Evolutionary conservation across 2,888 invertebrate genomes (phyloP).

Genomic region (Myopa tessellatipennis): DNA sequence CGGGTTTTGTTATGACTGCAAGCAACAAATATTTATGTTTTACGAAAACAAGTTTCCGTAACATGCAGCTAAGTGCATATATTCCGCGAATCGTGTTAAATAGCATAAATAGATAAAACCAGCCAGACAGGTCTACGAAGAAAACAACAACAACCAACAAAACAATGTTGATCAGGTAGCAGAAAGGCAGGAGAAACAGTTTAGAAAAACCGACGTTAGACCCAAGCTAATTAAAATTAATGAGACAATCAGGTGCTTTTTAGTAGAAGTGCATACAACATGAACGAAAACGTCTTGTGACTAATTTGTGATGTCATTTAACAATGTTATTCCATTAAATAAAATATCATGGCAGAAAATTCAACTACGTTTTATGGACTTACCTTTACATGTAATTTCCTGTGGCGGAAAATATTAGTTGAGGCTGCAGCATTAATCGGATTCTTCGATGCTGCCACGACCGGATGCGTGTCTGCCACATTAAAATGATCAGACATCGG

Average conservation of each 20-base stretch:
- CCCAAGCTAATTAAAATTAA: neutral
- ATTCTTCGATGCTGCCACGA: conserved; percentile 14
- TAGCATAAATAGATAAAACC: too few relatives aligned
- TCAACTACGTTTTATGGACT: neutral
- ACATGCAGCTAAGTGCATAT: too few relatives aligned
- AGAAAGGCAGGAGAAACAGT: neutral
- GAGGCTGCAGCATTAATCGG: conserved; percentile 37
- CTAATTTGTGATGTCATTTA: neutral
- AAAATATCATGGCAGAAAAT: neutral
- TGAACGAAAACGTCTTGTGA: too few relatives aligned
- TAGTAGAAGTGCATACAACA: neutral
- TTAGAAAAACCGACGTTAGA: too few relatives aligned
- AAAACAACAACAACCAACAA: conserved; percentile 24
- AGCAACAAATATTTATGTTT: too few relatives aligned
- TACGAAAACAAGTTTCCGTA: too few relatives aligned
- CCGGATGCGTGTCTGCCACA: conserved; percentile 18
- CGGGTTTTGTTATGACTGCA: too few relatives aligned
- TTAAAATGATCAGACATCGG: conserved; percentile 29
- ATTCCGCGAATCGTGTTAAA: too few relatives aligned
- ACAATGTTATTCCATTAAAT: neutral
- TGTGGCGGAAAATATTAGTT: conserved; percentile 23
- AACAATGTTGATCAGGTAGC: conserved; percentile 31
- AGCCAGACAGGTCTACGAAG: neutral
- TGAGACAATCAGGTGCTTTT: conserved; percentile 5
- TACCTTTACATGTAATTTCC: conserved; percentile 44